Conservation (phyloP, 2,113 vertebrate species). For the Antechinus flavipes region DNA sequence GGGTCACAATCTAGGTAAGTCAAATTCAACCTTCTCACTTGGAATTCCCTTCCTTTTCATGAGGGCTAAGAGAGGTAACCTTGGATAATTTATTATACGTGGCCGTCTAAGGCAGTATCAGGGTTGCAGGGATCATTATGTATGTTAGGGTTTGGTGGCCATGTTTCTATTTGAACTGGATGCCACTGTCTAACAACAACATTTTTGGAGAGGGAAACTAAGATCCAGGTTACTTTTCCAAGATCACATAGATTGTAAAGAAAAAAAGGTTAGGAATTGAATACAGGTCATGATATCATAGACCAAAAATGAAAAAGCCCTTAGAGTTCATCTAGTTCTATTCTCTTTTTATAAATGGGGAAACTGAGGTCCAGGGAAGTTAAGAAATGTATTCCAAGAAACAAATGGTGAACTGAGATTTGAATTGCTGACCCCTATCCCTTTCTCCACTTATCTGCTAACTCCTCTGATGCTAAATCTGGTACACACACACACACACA, state of each 20-base stretch:
- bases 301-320: neutral
- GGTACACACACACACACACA: neutral
- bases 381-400: neutral
- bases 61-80: neutral
- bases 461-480: neutral
- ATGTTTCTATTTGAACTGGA: neutral
- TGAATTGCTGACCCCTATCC: neutral
- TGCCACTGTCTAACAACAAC: neutral
- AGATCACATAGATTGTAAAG: neutral
- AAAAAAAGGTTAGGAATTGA: neutral
- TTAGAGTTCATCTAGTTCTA: neutral
- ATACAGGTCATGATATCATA: neutral
- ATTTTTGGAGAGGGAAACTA: neutral
- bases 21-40: neutral
- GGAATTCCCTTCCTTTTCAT: neutral
- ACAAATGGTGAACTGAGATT: neutral
- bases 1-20: neutral
- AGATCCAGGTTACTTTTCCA: neutral
- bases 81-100: neutral
- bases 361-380: neutral
- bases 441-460: neutral
- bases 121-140: neutral
- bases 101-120: neutral
- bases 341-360: neutral
- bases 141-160: neutral